A percentile compares a stretch with the other conserved stretches of the same genome.
phyloP scores from a whole-genome alignment of 2,888 invertebrate genomes.

The Eupithecia pulchellata region DNA sequence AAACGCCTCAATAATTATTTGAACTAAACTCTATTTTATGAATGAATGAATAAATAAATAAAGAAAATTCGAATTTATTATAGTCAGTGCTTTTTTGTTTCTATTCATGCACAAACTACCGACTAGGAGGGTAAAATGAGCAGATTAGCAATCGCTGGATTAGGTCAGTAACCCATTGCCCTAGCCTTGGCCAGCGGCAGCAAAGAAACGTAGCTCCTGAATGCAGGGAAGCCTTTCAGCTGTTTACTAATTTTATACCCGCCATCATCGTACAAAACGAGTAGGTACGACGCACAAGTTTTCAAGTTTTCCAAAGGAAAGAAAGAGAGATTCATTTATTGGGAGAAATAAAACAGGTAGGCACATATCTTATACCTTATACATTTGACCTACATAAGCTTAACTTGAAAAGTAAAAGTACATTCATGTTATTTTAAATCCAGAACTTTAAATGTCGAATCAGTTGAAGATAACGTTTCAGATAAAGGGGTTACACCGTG shows the following conservation, averaged over 20 bases:
- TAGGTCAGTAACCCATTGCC: conserved; percentile 31
- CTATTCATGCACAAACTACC: background rate
- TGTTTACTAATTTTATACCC: conserved; percentile 23
- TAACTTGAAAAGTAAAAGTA: no score
- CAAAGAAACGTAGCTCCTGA: conserved; percentile 1
- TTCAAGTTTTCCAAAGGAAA: background rate
- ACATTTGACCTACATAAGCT: no score
- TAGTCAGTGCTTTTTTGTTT: background rate
- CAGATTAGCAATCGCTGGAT: conserved; percentile 18
- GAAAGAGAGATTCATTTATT: no score
- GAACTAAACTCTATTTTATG: no score
- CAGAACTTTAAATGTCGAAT: no score
- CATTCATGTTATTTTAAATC: no score
- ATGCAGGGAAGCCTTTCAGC: conserved; percentile 35
- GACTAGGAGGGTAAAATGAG: background rate
- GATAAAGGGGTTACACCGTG: no score
- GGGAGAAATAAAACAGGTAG: no score
- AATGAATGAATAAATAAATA: no score
- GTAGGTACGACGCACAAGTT: background rate
- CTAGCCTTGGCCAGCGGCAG: conserved; percentile 34
- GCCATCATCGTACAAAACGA: background rate
- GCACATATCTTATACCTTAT: no score
- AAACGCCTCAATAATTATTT: no score
- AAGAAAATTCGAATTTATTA: background rate
- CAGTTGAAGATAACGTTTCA: no score